These are phyloP conservation scores for Subacronicta megacephala DNA, from an alignment of 2,888 invertebrate species.

Conservation along the genomic window DNA sequence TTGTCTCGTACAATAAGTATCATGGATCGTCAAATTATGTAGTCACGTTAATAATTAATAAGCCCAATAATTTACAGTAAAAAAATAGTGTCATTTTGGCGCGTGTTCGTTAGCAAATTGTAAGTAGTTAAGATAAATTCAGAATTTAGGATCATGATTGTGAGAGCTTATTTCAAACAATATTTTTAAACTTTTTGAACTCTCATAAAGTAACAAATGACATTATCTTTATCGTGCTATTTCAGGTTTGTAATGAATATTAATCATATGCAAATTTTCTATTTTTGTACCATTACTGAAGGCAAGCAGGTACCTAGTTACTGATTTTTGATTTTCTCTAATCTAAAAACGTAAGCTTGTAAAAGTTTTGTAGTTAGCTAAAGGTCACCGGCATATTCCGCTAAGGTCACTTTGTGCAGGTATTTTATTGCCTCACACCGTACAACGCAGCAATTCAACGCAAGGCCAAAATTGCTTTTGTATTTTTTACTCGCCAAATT, in stretches of 20 bases:
- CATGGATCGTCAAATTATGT: background rate
- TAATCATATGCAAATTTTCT: too few species aligned
- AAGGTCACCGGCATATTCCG: constrained; percentile 82
- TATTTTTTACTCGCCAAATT: constrained; percentile 71
- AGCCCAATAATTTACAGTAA: too few species aligned
- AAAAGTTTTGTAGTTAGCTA: constrained; percentile 77
- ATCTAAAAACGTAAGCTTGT: constrained; percentile 68
- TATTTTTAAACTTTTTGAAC: too few species aligned
- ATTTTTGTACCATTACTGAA: background rate
- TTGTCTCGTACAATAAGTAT: constrained; percentile 34
- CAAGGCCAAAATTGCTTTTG: constrained; percentile 83
- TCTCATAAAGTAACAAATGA: too few species aligned
- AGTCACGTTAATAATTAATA: background rate
- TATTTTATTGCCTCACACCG: constrained; percentile 82
- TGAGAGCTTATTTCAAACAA: too few species aligned
- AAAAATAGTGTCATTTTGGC: too few species aligned
- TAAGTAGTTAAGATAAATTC: too few species aligned
- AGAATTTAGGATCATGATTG: too few species aligned
- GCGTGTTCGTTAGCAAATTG: too few species aligned
- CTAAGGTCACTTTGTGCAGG: constrained; percentile 84
- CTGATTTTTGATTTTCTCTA: constrained; percentile 53
- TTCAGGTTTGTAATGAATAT: background rate
- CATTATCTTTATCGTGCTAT: background rate
- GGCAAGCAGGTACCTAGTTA: too few species aligned
- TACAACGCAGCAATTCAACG: constrained; percentile 80